Percentiles rank a stretch among this genome's conserved stretches.
Conservation (phyloP, 1,140 invertebrate species). For the Carposina sasakii region DNA sequence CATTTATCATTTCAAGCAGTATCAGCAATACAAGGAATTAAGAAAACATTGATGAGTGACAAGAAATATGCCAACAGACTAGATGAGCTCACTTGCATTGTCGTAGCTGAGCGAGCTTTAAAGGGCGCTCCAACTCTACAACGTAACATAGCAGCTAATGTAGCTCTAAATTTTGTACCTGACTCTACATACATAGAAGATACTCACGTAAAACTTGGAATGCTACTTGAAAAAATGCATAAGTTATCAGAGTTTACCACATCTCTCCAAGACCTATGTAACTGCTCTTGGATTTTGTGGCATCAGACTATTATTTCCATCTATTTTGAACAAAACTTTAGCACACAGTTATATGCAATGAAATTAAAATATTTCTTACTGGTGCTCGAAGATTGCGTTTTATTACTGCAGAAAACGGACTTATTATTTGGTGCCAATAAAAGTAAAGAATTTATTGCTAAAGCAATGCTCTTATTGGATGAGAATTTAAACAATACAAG, state of each 20-base stretch:
- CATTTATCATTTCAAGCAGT: conserved; percentile 80
- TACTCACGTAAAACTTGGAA: conserved; percentile 67
- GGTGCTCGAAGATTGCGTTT: conserved; percentile 76
- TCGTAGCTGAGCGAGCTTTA: conserved; percentile 81
- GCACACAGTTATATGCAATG: conserved; percentile 75
- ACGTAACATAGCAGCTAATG: conserved; percentile 76
- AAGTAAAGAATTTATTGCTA: conserved; percentile 45
- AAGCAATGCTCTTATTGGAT: conserved; percentile 49
- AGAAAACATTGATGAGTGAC: conserved; percentile 61
- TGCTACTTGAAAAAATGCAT: conserved; percentile 77
- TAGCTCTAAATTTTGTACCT: conserved; percentile 80
- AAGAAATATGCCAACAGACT: conserved; percentile 67
- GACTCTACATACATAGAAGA: conserved; percentile 72
- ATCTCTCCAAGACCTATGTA: conserved; percentile 76
- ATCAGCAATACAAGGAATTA: conserved; percentile 71
- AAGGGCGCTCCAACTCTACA: conserved; percentile 80
- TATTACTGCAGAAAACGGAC: conserved; percentile 50
- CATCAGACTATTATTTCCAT: conserved; percentile 84
- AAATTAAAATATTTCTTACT: conserved; percentile 79
- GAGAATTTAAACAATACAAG: conserved; percentile 81
- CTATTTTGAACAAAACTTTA: conserved; percentile 82
- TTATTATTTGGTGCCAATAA: conserved; percentile 34
- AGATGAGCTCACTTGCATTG: conserved; percentile 79
- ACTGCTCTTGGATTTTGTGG: conserved; percentile 88
- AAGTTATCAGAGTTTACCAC: conserved; percentile 75